These are phyloP conservation scores for Pachyseris speciosa DNA, from an alignment of 64 coral and sea anemone genomes.

Conservation along the genomic window DNA sequence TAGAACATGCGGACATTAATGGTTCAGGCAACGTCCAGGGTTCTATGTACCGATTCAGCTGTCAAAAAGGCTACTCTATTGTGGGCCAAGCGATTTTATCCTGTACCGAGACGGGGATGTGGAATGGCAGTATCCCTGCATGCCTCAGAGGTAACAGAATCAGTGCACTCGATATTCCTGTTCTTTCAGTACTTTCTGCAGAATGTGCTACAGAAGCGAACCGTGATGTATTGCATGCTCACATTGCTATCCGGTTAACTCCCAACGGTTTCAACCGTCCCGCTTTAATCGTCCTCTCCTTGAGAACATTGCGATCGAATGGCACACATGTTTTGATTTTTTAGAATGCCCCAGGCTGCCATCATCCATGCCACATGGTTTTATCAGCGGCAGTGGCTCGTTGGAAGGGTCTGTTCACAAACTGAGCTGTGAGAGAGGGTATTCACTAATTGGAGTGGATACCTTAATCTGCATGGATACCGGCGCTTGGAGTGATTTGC, in stretches of 20 bases:
- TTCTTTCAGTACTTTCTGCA: background rate
- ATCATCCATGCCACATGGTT: background rate
- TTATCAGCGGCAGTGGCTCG: conserved; percentile 4
- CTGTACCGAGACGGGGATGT: background rate
- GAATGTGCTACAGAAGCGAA: too few relatives aligned
- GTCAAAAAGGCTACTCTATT: background rate
- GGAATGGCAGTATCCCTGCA: background rate
- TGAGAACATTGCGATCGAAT: too few relatives aligned
- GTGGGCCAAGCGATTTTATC: conserved; percentile 1
- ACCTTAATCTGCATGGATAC: background rate
- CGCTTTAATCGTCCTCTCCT: too few relatives aligned
- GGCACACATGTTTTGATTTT: background rate
- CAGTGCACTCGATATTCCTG: background rate
- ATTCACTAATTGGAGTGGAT: background rate
- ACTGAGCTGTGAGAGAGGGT: background rate
- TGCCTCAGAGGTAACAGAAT: conserved; percentile 28
- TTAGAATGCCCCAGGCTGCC: background rate
- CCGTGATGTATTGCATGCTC: too few relatives aligned
- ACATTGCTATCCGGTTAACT: too few relatives aligned
- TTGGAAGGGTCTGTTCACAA: background rate
- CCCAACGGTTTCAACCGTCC: too few relatives aligned
- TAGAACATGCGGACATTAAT: background rate
- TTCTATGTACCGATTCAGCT: conserved; percentile 2
- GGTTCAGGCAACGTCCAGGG: background rate
- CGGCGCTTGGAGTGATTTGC: background rate